Conservation (phyloP, 2,797 vertebrate species). For the Rachycentron canadum region DNA sequence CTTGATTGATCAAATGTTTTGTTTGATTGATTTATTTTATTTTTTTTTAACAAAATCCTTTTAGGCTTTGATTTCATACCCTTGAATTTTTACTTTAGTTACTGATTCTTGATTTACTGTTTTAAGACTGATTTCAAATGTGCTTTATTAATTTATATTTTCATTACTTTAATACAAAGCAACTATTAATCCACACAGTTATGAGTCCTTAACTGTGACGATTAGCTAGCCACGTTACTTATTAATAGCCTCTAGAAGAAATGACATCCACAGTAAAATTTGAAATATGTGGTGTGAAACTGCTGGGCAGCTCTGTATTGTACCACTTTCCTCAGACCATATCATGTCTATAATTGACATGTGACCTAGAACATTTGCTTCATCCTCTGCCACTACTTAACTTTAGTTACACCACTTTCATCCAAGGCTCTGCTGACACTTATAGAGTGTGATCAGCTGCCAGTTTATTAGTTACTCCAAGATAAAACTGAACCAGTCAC, state of each 20-base stretch:
- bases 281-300: background rate
- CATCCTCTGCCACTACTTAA: background rate
- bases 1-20: too few relatives aligned
- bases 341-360: background rate
- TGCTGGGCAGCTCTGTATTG: background rate
- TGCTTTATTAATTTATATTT: background rate
- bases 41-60: too few relatives aligned
- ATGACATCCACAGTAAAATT: background rate
- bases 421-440: background rate
- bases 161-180: background rate
- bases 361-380: background rate
- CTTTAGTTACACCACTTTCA: background rate
- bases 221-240: background rate
- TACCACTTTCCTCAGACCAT: background rate
- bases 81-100: background rate
- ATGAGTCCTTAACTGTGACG: background rate
- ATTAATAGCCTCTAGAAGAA: background rate
- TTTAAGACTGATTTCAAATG: background rate
- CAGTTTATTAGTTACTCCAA: background rate
- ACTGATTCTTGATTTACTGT: constrained; percentile 8
- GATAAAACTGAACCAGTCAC: background rate
- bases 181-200: background rate
- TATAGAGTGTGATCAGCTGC: background rate
- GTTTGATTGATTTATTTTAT: too few relatives aligned
- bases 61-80: background rate